These are phyloP conservation scores for Saturnia pavonia DNA, from an alignment of 2,888 invertebrate species.

Conservation along the genomic window DNA sequence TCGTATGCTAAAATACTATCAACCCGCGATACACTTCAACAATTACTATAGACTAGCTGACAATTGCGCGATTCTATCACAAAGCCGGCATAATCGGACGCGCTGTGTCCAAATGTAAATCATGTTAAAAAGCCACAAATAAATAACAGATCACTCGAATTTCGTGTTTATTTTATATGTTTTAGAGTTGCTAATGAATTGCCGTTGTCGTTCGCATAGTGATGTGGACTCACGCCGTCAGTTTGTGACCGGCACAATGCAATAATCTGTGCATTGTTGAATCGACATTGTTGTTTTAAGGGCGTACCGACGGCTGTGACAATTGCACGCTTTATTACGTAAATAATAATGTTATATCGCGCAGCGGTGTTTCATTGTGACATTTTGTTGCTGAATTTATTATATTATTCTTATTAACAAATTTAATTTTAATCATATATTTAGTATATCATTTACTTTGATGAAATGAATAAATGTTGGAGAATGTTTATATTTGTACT, in stretches of 20 bases:
- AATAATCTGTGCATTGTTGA: slow-evolving; percentile 82
- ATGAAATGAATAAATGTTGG: background rate
- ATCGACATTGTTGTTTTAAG: slow-evolving; percentile 82
- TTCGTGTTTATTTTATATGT: slow-evolving; percentile 31
- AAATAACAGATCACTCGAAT: slow-evolving; percentile 24
- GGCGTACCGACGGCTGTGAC: slow-evolving; percentile 73
- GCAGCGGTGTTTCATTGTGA: slow-evolving; percentile 69
- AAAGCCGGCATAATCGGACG: slow-evolving; percentile 79
- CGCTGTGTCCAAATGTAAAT: slow-evolving; percentile 44
- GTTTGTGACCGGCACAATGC: slow-evolving; percentile 80
- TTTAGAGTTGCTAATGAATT: slow-evolving; percentile 29
- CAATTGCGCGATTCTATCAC: slow-evolving; percentile 79
- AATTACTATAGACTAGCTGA: slow-evolving; percentile 81
- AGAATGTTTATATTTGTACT: background rate
- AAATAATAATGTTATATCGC: slow-evolving; percentile 80
- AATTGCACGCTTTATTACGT: slow-evolving; percentile 81
- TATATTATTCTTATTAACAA: slow-evolving; percentile 7
- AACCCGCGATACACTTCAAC: slow-evolving; percentile 34
- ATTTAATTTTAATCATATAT: slow-evolving; percentile 7
- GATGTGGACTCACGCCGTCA: slow-evolving; percentile 46
- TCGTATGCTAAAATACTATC: slow-evolving; percentile 19
- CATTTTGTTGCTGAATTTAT: slow-evolving; percentile 61
- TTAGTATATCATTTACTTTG: background rate
- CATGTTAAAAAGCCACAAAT: background rate
- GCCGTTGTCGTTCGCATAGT: slow-evolving; percentile 44